These are phyloP conservation scores for Melieria crassipennis DNA, from an alignment of 2,888 invertebrate species.

Conservation along the genomic window DNA sequence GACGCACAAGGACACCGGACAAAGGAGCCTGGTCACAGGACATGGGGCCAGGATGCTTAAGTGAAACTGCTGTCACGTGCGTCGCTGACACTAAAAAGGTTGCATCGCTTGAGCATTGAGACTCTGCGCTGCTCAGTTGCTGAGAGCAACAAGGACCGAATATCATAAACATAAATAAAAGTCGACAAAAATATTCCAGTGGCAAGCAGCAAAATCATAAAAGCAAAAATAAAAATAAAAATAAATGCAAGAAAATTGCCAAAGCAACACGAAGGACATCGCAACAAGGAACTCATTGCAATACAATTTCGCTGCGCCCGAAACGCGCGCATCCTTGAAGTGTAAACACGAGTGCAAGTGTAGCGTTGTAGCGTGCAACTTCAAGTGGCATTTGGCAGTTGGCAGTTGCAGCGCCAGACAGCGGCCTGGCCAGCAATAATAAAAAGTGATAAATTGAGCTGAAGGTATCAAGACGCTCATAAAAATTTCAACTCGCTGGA, in stretches of 20 bases:
- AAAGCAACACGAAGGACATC: too few relatives aligned
- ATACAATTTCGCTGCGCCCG: background rate
- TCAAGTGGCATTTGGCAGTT: too few relatives aligned
- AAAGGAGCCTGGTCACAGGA: slow-evolving; percentile 14
- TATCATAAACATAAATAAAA: slow-evolving; percentile 46
- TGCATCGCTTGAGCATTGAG: background rate
- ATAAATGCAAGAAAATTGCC: slow-evolving; percentile 16
- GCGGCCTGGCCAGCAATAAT: slow-evolving; percentile 22
- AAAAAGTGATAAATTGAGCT: slow-evolving; percentile 50
- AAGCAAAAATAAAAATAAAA: slow-evolving; percentile 5
- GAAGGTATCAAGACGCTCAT: slow-evolving; percentile 50
- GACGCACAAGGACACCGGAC: slow-evolving; percentile 5
- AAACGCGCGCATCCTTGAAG: background rate
- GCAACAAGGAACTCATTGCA: too few relatives aligned
- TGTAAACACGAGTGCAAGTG: slow-evolving; percentile 6
- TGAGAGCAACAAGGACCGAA: slow-evolving; percentile 28
- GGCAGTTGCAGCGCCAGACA: too few relatives aligned
- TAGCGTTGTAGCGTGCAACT: slow-evolving; percentile 16
- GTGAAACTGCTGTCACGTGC: slow-evolving; percentile 33
- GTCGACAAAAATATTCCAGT: slow-evolving; percentile 41
- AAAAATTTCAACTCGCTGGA: slow-evolving; percentile 45
- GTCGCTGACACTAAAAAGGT: background rate
- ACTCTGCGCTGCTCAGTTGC: background rate
- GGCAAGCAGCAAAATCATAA: slow-evolving; percentile 29
- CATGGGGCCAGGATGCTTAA: slow-evolving; percentile 21